These are phyloP conservation scores for Achlya flavicornis DNA, from an alignment of 2,888 invertebrate species.

Conservation along the genomic window DNA sequence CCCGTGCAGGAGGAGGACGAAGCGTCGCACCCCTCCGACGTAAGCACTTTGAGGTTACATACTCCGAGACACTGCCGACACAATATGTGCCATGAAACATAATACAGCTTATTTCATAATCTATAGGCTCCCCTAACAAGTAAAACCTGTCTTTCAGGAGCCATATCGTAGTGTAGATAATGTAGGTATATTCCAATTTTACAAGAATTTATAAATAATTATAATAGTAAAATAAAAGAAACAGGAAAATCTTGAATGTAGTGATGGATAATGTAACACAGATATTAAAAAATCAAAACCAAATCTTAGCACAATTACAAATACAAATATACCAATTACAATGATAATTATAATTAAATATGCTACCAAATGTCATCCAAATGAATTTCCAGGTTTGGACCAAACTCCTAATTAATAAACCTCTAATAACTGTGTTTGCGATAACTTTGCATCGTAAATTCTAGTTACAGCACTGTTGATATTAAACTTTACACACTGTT, in stretches of 20 bases:
- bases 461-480: neutral
- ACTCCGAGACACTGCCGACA: conserved; percentile 28
- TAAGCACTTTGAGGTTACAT: conserved; percentile 53
- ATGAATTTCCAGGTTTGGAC: neutral
- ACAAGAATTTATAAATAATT: too few relatives aligned
- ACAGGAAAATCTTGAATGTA: too few relatives aligned
- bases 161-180: too few relatives aligned
- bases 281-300: too few relatives aligned
- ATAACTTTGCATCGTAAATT: conserved; percentile 5
- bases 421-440: neutral
- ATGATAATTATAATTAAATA: neutral
- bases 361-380: neutral
- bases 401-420: neutral
- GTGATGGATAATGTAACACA: too few relatives aligned
- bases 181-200: too few relatives aligned
- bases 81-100: conserved; percentile 16
- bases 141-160: too few relatives aligned
- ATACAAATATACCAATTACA: too few relatives aligned
- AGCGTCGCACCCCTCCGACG: conserved; percentile 77
- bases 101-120: neutral
- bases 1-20: conserved; percentile 88
- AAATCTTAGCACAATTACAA: too few relatives aligned
- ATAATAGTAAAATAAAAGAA: too few relatives aligned
- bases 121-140: too few relatives aligned
- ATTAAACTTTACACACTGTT: conserved; percentile 4